Conservation (phyloP, 53 echinoderm and acorn worm species). For the Actinopyga echinites region DNA sequence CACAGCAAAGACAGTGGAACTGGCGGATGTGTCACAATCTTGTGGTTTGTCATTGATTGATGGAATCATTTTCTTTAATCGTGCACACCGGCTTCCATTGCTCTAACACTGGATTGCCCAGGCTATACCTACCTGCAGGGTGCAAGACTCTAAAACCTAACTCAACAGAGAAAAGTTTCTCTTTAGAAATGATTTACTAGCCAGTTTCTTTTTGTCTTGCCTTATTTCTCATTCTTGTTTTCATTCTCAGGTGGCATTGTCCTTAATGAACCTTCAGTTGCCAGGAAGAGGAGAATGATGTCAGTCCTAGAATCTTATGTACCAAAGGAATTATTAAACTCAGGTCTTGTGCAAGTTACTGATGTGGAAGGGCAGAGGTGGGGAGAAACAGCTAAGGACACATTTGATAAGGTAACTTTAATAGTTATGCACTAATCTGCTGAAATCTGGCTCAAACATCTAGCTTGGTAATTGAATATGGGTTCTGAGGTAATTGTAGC, state of each 20-base stretch:
- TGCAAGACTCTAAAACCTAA: too few relatives aligned
- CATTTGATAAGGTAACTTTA: conserved; percentile 95
- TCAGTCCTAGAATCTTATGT: conserved; percentile 65
- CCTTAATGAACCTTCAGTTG: conserved; percentile 62
- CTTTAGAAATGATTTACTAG: background rate
- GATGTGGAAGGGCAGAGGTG: conserved; percentile 63
- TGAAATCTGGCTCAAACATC: too few relatives aligned
- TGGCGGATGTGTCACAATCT: too few relatives aligned
- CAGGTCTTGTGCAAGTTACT: conserved; percentile 62
- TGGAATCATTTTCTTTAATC: too few relatives aligned
- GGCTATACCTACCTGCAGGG: too few relatives aligned
- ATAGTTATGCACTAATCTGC: too few relatives aligned
- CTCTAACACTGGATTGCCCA: too few relatives aligned
- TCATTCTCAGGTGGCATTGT: conserved; percentile 63
- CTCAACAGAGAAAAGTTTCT: background rate
- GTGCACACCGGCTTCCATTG: too few relatives aligned
- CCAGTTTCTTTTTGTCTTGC: background rate
- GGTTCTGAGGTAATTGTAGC: too few relatives aligned
- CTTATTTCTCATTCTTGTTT: background rate
- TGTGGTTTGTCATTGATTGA: too few relatives aligned
- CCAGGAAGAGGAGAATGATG: conserved; percentile 62
- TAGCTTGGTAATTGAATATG: too few relatives aligned
- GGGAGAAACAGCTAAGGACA: conserved; percentile 73
- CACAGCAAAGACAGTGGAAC: too few relatives aligned
- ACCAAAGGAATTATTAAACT: conserved; percentile 41